Evolutionary conservation across 1,140 invertebrate genomes (phyloP), one percentile per base, ranked within the genome.

Genomic region (Coboldia fuscipes): DNA sequence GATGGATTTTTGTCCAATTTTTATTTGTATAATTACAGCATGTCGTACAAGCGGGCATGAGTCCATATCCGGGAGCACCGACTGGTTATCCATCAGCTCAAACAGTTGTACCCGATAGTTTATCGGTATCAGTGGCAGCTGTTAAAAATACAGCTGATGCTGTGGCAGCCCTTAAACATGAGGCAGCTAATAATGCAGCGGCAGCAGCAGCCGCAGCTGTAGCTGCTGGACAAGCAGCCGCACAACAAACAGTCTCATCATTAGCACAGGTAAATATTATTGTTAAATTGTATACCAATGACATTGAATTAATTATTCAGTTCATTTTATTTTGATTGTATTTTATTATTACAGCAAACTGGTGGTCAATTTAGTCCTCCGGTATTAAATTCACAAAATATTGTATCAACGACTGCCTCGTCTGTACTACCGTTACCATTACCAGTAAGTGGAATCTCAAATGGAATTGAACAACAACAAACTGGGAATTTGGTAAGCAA

Each of bases 11-110:
- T 27, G 4, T 27, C 4, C 14, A n/a, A 5, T 10, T 4, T n/a
- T 43, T 41, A 40, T 48, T 47, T 48, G 60, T 57, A 45, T 50
- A 57, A 40, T 78, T 80, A 14, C 71, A 89, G 84, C 84, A 89
- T 68, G 85, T 89, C 78, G 84, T 90, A 64, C 82, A 86, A 66
- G 79, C 83, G 63, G 82, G 82, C 47, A 84, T 88, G 72, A 66
- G 68, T 59, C 78, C 80, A 52, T 84, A 75, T 62, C 64, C 70
- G 43, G 65, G 68, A 51, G 77, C 73, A 63, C 77, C 75, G 60
- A 67, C 70, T 63, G 65, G 67, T 57, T 78, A 63, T 68, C 79
- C 68, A 57, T 71, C 62, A 31, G 60, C 48, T 19, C 42, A 60
- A 13, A 45, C 61, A 33, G 50, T 60, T 64, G 60, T 74, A 61